Percentiles rank a stretch among this genome's conserved stretches.
Conservation (phyloP, 2,113 vertebrate genomes). For the Rattus rattus region DNA sequence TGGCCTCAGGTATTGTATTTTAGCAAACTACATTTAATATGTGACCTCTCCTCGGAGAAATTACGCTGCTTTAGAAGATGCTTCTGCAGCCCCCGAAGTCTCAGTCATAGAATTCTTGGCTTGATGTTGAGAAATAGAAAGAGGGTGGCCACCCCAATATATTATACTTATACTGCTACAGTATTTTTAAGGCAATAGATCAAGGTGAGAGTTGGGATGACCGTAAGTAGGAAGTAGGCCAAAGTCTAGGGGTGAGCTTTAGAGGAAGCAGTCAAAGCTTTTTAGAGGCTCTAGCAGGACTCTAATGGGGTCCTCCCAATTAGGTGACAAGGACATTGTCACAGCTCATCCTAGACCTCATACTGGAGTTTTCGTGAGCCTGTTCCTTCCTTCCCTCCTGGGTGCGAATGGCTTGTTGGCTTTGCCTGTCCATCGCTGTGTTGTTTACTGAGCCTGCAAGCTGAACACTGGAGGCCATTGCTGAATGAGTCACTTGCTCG, state of each 20-base stretch:
- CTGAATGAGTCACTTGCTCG: not conserved
- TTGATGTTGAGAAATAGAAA: not conserved
- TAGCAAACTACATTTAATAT: not conserved
- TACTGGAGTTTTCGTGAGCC: accelerated
- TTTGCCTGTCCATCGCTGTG: accelerated
- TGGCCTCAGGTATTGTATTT: not conserved
- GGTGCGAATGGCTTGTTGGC: not conserved
- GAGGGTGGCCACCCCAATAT: not conserved
- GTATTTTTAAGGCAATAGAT: not conserved
- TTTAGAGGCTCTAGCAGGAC: not conserved
- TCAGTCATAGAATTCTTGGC: not conserved
- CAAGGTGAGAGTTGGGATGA: accelerated
- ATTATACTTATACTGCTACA: not conserved
- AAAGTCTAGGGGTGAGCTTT: not conserved
- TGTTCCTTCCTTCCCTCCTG: accelerated
- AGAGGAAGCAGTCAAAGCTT: not conserved
- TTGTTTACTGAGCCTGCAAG: not conserved
- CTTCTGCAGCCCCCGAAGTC: not conserved
- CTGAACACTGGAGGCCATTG: accelerated
- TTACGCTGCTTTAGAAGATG: not conserved
- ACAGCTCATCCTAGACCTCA: accelerated
- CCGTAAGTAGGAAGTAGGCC: accelerated
- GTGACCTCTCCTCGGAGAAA: not conserved
- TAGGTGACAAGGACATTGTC: not conserved
- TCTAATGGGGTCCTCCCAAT: not conserved